Conservation (phyloP, 2,888 invertebrate species). For the Drosophila stalkeri region DNA sequence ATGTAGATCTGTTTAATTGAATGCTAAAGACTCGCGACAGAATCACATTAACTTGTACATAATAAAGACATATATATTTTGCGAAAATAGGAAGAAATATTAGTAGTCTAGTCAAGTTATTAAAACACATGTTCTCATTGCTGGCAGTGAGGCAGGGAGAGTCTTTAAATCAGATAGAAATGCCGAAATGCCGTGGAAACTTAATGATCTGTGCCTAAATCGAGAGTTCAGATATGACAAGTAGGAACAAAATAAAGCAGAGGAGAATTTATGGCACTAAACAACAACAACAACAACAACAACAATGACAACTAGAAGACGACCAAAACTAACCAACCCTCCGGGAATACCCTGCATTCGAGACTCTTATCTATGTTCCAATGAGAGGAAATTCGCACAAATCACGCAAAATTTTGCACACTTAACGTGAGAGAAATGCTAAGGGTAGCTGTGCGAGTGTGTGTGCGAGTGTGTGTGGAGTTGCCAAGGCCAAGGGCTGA, state of each 20-base stretch:
- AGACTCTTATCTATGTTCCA: constrained; percentile 60
- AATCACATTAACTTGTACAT: background rate
- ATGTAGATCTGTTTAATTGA: too few species aligned
- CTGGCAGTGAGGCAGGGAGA: background rate
- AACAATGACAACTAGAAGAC: constrained; percentile 42
- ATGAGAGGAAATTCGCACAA: constrained; percentile 75
- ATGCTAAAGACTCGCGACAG: background rate
- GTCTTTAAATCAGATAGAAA: constrained; percentile 73
- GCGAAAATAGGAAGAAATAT: constrained; percentile 9
- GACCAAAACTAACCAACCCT: constrained; percentile 67
- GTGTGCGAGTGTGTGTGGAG: constrained; percentile 8
- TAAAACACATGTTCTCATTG: constrained; percentile 59
- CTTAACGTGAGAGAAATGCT: constrained; percentile 65
- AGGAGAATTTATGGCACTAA: constrained; percentile 67
- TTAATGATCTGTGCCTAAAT: constrained; percentile 80
- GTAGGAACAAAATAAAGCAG: constrained; percentile 62
- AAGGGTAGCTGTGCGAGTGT: constrained; percentile 40
- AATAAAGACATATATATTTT: background rate
- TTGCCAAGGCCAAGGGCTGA: constrained; percentile 39
- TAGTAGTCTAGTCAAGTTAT: background rate
- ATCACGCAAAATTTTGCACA: constrained; percentile 80
- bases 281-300: constrained; percentile 44
- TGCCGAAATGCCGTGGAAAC: constrained; percentile 59
- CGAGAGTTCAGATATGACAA: constrained; percentile 74
- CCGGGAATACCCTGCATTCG: constrained; percentile 16